Conservation (phyloP, 1,140 invertebrate genomes). For the Varroa destructor region DNA sequence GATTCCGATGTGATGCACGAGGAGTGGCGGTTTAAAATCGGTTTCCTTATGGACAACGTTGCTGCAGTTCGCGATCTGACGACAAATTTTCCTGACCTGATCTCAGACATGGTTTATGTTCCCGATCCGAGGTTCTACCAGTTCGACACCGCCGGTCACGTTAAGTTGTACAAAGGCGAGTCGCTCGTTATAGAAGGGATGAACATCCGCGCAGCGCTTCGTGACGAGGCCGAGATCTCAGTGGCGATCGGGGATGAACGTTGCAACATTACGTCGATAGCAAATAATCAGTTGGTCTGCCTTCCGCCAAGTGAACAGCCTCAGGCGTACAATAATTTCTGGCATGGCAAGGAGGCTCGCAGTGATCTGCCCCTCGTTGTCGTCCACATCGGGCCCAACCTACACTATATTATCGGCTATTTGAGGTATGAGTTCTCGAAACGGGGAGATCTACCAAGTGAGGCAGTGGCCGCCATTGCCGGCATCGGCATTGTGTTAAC, state of each 20-base stretch:
- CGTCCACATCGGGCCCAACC: conserved; percentile 61
- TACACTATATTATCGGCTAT: conserved; percentile 68
- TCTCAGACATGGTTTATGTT: conserved; percentile 67
- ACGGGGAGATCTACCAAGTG: conserved; percentile 60
- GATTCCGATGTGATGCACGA: conserved; percentile 44
- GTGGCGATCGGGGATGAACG: conserved; percentile 73
- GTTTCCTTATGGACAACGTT: conserved; percentile 92
- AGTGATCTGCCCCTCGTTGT: conserved; percentile 69
- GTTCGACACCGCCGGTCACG: conserved; percentile 41
- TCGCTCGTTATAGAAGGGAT: conserved; percentile 88
- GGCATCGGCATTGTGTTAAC: conserved; percentile 66
- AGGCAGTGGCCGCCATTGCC: conserved; percentile 69
- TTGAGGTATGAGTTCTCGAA: conserved; percentile 75
- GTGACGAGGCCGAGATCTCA: conserved; percentile 78
- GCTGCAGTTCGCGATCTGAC: conserved; percentile 70
- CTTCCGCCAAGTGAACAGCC: conserved; percentile 72
- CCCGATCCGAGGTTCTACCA: conserved; percentile 79
- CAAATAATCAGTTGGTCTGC: conserved; percentile 72
- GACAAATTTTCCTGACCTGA: conserved; percentile 63
- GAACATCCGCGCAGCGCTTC: conserved; percentile 66
- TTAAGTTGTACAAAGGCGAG: conserved; percentile 85
- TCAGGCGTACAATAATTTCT: conserved; percentile 53
- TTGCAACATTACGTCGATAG: conserved; percentile 85
- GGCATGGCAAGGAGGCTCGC: conserved; percentile 62
- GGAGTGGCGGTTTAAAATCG: conserved; percentile 48